phyloP scores from a whole-genome alignment of 2,888 invertebrate species.

The Eucera pruinosa region DNA sequence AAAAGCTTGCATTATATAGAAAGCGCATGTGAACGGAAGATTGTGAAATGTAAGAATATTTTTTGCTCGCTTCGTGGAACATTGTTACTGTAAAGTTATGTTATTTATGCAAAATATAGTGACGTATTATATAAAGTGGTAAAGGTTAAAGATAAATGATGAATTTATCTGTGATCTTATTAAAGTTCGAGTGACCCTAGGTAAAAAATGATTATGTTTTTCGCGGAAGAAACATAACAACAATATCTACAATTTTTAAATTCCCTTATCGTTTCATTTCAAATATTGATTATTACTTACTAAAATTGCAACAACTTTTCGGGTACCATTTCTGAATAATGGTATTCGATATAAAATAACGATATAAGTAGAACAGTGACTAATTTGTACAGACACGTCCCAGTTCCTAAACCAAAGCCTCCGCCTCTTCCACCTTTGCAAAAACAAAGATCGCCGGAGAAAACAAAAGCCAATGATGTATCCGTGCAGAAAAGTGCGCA shows the following conservation, averaged over 20 bases:
- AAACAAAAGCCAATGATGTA: too few species aligned
- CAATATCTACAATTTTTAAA: background rate
- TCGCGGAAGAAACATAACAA: background rate
- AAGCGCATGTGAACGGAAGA: too few species aligned
- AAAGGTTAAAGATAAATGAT: slow-evolving; percentile 1
- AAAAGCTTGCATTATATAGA: too few species aligned
- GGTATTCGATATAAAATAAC: background rate
- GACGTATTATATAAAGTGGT: background rate
- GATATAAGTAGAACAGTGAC: background rate
- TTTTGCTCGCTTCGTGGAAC: too few species aligned
- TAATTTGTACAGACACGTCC: slow-evolving; percentile 38
- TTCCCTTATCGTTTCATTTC: background rate
- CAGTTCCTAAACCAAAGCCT: slow-evolving; percentile 58
- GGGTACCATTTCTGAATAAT: background rate
- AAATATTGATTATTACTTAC: background rate
- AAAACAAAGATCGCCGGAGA: background rate
- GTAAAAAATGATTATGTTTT: background rate
- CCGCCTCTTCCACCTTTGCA: slow-evolving; percentile 51
- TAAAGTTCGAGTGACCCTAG: background rate
- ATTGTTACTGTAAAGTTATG: too few species aligned
- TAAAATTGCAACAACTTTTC: background rate
- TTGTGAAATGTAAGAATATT: too few species aligned
- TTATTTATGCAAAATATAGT: too few species aligned
- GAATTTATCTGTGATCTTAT: background rate
- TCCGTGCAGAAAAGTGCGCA: background rate